A percentile compares a stretch with the other conserved stretches of the same genome.
Conservation (phyloP, 2,113 vertebrate species). For the Maylandia zebra region DNA sequence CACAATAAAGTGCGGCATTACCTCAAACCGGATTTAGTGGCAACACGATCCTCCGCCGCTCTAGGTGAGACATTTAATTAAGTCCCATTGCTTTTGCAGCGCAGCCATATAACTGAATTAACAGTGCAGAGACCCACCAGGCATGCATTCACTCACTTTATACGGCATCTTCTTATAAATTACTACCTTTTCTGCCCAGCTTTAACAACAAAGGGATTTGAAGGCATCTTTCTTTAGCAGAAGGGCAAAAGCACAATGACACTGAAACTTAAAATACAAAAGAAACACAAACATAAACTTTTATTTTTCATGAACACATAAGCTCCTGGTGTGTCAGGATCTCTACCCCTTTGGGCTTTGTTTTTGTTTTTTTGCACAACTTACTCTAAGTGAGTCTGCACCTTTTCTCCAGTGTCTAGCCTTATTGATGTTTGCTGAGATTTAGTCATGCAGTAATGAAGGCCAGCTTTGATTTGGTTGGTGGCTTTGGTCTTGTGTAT, state of each 20-base stretch:
- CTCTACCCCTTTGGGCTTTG: not conserved
- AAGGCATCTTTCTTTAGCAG: not conserved
- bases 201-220: slow-evolving; percentile 28
- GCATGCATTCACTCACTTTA: slow-evolving; percentile 11
- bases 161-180: slow-evolving; percentile 5
- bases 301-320: not conserved
- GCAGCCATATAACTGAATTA: slow-evolving; percentile 61
- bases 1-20: slow-evolving; percentile 67
- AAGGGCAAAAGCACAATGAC: not conserved
- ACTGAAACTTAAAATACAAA: slow-evolving; percentile 7
- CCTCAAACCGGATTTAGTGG: slow-evolving; percentile 65
- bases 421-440: slow-evolving; percentile 26
- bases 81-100: slow-evolving; percentile 62
- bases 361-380: not conserved
- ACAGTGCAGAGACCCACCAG: slow-evolving; percentile 46
- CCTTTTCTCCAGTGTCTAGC: not conserved
- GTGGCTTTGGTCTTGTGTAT: not conserved
- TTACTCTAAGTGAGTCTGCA: not conserved
- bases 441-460: slow-evolving; percentile 16
- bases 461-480: not conserved
- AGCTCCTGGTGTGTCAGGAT: not conserved
- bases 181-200: not conserved
- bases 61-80: slow-evolving; percentile 68
- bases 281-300: not conserved
- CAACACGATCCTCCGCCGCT: slow-evolving; percentile 55